Conservation (phyloP, 1,140 invertebrate species). For the Bombyx mandarina region DNA sequence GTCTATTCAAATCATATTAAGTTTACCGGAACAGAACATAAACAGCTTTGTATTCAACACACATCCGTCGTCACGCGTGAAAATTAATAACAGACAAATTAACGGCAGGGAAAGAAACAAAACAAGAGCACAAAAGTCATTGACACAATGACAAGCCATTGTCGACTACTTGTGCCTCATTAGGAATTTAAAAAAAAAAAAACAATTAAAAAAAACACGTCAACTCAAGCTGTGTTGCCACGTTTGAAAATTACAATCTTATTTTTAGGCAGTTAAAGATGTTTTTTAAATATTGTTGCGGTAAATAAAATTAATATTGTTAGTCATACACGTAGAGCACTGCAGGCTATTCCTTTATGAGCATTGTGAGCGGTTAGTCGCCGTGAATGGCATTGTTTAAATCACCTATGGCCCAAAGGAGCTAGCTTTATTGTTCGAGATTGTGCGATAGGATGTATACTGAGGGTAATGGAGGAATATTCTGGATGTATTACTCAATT, state of each 20-base stretch:
- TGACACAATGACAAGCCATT: conserved; percentile 52
- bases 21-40: conserved; percentile 2
- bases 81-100: conserved; percentile 38
- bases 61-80: conserved; percentile 26
- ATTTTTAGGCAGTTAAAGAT: conserved; percentile 20
- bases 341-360: conserved; percentile 52
- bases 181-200: conserved; percentile 53
- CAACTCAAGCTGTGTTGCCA: conserved; percentile 20
- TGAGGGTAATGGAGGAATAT: conserved; percentile 3
- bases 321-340: conserved; percentile 43
- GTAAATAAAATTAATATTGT: conserved; percentile 1
- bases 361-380: conserved; percentile 55
- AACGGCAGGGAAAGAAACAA: conserved; percentile 22
- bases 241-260: conserved; percentile 8
- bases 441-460: conserved; percentile 12
- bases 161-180: conserved; percentile 59
- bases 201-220: conserved; percentile 41
- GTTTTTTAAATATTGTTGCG: conserved; percentile 12
- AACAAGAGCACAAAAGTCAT: conserved; percentile 32
- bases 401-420: conserved; percentile 34
- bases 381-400: conserved; percentile 53
- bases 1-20: not conserved
- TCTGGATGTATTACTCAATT: too few relatives aligned
- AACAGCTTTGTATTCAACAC: conserved; percentile 2
- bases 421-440: conserved; percentile 23